A percentile compares a stretch with the other conserved stretches of the same genome.
These are phyloP conservation scores for Brachypalpus laphriformis DNA, from an alignment of 2,888 invertebrate species.

Conservation along the genomic window DNA sequence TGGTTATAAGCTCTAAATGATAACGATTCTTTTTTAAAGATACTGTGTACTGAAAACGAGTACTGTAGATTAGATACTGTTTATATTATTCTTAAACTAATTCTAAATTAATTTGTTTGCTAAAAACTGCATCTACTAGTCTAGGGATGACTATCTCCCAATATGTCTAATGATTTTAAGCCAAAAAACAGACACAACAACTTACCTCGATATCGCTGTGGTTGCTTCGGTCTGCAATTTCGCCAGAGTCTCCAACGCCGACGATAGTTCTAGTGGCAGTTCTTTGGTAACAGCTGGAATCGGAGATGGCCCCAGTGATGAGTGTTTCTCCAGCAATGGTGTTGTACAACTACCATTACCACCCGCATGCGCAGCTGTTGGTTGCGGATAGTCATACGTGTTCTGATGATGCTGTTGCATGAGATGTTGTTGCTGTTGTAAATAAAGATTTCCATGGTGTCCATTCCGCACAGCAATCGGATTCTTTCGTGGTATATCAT, in stretches of 20 bases:
- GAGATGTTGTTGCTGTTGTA: slow-evolving; percentile 69
- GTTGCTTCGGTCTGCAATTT: slow-evolving; percentile 91
- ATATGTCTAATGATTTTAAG: too few species aligned
- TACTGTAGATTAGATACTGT: too few species aligned
- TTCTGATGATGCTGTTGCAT: slow-evolving; percentile 62
- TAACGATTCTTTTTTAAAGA: too few species aligned
- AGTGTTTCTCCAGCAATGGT: slow-evolving; percentile 77
- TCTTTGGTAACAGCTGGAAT: slow-evolving; percentile 83
- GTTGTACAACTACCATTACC: slow-evolving; percentile 63
- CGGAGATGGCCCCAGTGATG: slow-evolving; percentile 74
- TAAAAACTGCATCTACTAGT: too few species aligned
- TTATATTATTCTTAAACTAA: too few species aligned
- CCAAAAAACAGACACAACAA: neutral
- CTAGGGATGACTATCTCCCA: too few species aligned
- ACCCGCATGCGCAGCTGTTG: slow-evolving; percentile 76
- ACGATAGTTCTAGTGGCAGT: slow-evolving; percentile 89
- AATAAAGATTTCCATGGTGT: slow-evolving; percentile 64
- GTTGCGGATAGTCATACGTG: slow-evolving; percentile 77
- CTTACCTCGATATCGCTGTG: slow-evolving; percentile 88
- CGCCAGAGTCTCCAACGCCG: slow-evolving; percentile 90
- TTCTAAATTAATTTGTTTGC: too few species aligned
- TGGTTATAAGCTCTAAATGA: too few species aligned
- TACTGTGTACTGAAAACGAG: too few species aligned
- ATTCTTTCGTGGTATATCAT: slow-evolving; percentile 86
- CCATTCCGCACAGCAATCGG: slow-evolving; percentile 81